Conservation (phyloP, 2,888 invertebrate species). For the Mimas tiliae region DNA sequence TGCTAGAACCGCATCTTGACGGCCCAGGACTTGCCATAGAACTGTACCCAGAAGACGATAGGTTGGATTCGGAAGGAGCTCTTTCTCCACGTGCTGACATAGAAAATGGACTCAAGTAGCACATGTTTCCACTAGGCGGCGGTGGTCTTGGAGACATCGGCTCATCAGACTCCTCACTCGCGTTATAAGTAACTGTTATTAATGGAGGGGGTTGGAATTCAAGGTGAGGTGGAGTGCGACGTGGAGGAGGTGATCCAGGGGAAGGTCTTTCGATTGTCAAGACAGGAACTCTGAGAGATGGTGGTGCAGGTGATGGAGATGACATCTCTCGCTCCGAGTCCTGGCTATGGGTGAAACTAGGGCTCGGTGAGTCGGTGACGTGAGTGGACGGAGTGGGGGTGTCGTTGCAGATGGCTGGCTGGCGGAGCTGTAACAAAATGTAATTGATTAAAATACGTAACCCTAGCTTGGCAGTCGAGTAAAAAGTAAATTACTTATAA, state of each 20-base stretch:
- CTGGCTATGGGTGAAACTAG: constrained; percentile 76
- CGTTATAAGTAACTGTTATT: constrained; percentile 90
- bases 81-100: constrained; percentile 89
- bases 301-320: constrained; percentile 75
- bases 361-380: constrained; percentile 77
- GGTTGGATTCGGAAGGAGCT: constrained; percentile 92
- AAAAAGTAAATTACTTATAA: too few species aligned
- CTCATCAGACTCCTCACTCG: constrained; percentile 92
- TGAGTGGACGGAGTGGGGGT: constrained; percentile 78
- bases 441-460: neutral
- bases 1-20: constrained; percentile 92
- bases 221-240: constrained; percentile 87
- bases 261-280: constrained; percentile 88
- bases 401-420: constrained; percentile 74
- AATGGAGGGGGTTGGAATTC: constrained; percentile 88
- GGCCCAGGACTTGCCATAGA: constrained; percentile 94
- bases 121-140: constrained; percentile 85
- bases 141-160: constrained; percentile 87
- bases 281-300: constrained; percentile 86
- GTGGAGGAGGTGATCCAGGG: constrained; percentile 86
- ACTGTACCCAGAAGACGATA: constrained; percentile 93
- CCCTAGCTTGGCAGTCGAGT: too few species aligned
- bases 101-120: constrained; percentile 91
- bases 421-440: constrained; percentile 78
- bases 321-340: constrained; percentile 76